A percentile compares a stretch with the other conserved stretches of the same genome.
phyloP scores from a whole-genome alignment of 2,113 vertebrate genomes.

The Pseudonaja textilis region DNA sequence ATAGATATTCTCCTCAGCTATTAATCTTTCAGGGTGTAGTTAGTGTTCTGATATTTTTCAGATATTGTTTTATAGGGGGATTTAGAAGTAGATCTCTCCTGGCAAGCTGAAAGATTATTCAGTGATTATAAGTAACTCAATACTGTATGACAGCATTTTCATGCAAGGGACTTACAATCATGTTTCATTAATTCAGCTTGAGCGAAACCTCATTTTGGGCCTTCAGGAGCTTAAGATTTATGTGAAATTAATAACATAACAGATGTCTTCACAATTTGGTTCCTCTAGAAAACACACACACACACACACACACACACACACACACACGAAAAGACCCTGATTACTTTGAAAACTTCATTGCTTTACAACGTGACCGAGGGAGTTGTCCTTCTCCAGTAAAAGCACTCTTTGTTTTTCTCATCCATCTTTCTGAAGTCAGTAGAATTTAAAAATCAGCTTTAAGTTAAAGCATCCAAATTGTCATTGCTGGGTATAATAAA shows the following conservation, averaged over 20 bases:
- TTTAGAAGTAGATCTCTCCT: constrained; percentile 84
- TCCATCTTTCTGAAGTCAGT: constrained; percentile 75
- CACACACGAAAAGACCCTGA: constrained; percentile 45
- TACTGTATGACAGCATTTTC: constrained; percentile 90
- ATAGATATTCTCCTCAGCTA: constrained; percentile 79
- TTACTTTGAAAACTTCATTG: constrained; percentile 85
- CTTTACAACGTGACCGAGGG: constrained; percentile 74
- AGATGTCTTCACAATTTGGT: constrained; percentile 94
- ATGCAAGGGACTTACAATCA: constrained; percentile 94
- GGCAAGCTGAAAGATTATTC: constrained; percentile 90
- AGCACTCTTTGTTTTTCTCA: constrained; percentile 74
- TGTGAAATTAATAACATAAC: constrained; percentile 98
- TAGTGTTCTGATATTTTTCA: constrained; percentile 88
- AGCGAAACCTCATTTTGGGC: constrained; percentile 95
- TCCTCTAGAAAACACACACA: constrained; percentile 76
- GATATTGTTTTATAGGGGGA: constrained; percentile 86
- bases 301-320: neutral
- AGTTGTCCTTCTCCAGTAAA: constrained; percentile 75
- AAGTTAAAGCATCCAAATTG: constrained; percentile 86
- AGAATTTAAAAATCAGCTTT: constrained; percentile 90
- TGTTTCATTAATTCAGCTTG: constrained; percentile 98
- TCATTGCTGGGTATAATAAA: constrained; percentile 80
- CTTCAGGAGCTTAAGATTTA: constrained; percentile 97
- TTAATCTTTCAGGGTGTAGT: constrained; percentile 85
- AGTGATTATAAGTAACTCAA: constrained; percentile 93